Percentiles rank a stretch among this genome's conserved stretches.
phyloP scores from a whole-genome alignment of 2,797 vertebrate species.

The Girardinus metallicus region DNA sequence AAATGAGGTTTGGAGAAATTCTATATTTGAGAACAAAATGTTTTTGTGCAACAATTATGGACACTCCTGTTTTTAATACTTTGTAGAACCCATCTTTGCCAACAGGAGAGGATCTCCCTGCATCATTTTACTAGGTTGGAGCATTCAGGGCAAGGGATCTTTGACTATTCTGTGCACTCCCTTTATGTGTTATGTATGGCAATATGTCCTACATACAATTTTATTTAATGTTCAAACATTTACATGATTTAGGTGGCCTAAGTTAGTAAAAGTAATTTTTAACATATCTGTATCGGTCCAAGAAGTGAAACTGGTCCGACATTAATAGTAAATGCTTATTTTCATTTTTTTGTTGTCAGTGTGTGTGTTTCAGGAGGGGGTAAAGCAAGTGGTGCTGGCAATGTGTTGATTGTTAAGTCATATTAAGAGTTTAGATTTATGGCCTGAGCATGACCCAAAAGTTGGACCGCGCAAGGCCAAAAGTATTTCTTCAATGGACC shows the following conservation, averaged over 20 bases:
- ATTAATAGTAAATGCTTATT: too few species aligned
- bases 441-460: too few species aligned
- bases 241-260: neutral
- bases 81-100: neutral
- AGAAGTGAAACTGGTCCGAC: too few species aligned
- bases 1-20: conserved; percentile 1
- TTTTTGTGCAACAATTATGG: neutral
- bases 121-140: neutral
- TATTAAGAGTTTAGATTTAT: too few species aligned
- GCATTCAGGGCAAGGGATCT: neutral
- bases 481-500: too few species aligned
- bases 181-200: neutral
- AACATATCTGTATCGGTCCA: too few species aligned
- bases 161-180: neutral
- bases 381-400: too few species aligned
- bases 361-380: too few species aligned
- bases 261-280: neutral
- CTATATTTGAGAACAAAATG: neutral
- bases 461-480: too few species aligned
- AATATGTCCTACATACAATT: neutral
- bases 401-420: too few species aligned
- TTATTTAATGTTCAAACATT: neutral
- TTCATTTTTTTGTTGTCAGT: too few species aligned
- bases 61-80: neutral
- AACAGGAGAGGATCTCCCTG: neutral